Evolutionary conservation across 2,888 invertebrate genomes (phyloP), one percentile per base, ranked within the genome.

Genomic region (Trypoxylon attenuatum): DNA sequence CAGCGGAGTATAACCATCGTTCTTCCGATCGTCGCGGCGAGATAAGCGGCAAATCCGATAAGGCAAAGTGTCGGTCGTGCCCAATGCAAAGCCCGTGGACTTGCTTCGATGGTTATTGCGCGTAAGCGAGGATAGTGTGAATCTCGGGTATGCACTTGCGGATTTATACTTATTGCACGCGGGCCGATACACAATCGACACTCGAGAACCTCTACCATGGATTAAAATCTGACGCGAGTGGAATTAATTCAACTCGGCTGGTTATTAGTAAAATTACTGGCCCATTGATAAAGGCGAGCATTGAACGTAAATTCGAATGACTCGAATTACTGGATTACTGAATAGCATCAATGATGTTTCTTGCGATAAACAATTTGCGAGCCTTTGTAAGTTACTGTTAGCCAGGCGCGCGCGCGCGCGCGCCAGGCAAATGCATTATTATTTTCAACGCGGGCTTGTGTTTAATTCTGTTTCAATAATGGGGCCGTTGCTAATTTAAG

Each of bases 231-330:
- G 60, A 56, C 45, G 33, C 38, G 50, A 5, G 38, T 23, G 45
- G 53, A 53, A 68, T 68, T 60, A 55, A 68, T 68, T 68, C 52
- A 46, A 25, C 4, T 27, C 16, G n/a, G 21, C 21, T 27, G 56
- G 60, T 56, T 56, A 66, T 66, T 68, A 56, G 67, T 53, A 43
- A 53, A 65, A 68, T 68, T 68, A 66, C 52, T 38, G 38, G 25
- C 13, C 23, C 13, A 13, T 43, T 41, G 68, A 66, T 68, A 60
- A 66, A 50, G 45, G 55, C n/a, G n/a, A n/a, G n/a, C 16, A 5
- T n/a, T 13, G 5, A 27, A 45, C 60, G 51, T 68, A 56, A 68
- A 68, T 65, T 49, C 53, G 16, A 42, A 16, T 18, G 47, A 13
- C 10, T 19, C 50, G 49, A 60, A 66, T 68, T 68, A 66, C 33